phyloP scores from a whole-genome alignment of 2,888 invertebrate species.

The Plusia festucae region DNA sequence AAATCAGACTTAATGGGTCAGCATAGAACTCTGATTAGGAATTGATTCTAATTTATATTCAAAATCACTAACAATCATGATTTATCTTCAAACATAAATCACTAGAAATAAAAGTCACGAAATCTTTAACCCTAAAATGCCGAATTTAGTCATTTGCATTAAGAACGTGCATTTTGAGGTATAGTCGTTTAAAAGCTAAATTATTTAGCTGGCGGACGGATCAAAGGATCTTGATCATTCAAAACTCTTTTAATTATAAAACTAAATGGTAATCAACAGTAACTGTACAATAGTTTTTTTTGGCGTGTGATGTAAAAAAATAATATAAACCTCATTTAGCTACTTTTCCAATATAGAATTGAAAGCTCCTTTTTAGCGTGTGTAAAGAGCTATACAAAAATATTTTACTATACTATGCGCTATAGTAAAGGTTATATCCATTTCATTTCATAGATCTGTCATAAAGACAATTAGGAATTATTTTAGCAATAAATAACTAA shows the following conservation, averaged over 20 bases:
- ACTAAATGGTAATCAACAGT: too few relatives aligned
- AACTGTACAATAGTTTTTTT: too few relatives aligned
- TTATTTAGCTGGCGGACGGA: not conserved
- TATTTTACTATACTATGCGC: too few relatives aligned
- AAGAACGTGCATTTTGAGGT: not conserved
- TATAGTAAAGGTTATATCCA: too few relatives aligned
- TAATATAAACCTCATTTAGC: too few relatives aligned
- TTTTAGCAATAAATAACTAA: too few relatives aligned
- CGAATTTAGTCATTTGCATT: slow-evolving; percentile 19
- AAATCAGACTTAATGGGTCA: slow-evolving; percentile 7
- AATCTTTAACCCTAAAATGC: slow-evolving; percentile 12
- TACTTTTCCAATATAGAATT: too few relatives aligned
- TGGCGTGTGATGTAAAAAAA: too few relatives aligned
- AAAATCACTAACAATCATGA: slow-evolving; percentile 48
- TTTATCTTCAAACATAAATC: slow-evolving; percentile 40
- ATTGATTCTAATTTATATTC: slow-evolving; percentile 52
- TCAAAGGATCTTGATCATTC: not conserved
- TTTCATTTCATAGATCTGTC: too few relatives aligned
- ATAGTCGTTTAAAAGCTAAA: not conserved
- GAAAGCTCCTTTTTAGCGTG: not conserved
- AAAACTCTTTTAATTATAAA: not conserved
- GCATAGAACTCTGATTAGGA: slow-evolving; percentile 20
- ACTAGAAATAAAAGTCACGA: slow-evolving; percentile 23
- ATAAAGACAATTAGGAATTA: too few relatives aligned
- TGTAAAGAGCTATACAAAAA: too few relatives aligned